A percentile compares a stretch with the other conserved stretches of the same genome.
Evolutionary conservation across 2,888 invertebrate genomes (phyloP).

Genomic region (Perithous albicinctus): DNA sequence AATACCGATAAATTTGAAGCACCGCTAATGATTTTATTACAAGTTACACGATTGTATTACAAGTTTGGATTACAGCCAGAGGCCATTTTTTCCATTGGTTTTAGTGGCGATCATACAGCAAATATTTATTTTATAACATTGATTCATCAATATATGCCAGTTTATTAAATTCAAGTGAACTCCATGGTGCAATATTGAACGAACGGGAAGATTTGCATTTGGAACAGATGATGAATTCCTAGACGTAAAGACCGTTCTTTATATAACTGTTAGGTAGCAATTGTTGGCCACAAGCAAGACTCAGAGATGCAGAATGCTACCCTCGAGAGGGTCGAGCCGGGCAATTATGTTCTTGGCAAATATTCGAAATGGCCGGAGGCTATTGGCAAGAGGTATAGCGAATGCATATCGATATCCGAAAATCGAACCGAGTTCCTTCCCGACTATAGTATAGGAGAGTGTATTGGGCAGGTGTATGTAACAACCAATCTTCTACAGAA

Average conservation of each 20-base stretch:
- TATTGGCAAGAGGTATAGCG: slow-evolving; percentile 11
- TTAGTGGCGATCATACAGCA: too few species aligned
- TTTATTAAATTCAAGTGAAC: neutral
- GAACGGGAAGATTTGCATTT: neutral
- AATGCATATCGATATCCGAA: slow-evolving; percentile 51
- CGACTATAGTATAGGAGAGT: slow-evolving; percentile 16
- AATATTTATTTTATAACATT: neutral
- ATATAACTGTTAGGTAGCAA: slow-evolving; percentile 4
- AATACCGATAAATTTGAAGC: too few species aligned
- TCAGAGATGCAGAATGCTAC: neutral
- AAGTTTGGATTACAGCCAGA: too few species aligned
- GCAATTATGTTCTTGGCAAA: slow-evolving; percentile 45
- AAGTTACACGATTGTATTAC: too few species aligned
- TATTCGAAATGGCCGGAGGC: slow-evolving; percentile 41
- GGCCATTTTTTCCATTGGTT: too few species aligned
- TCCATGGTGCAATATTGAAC: neutral
- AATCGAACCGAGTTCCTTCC: slow-evolving; percentile 36
- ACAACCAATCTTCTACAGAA: slow-evolving; percentile 18
- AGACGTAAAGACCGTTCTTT: neutral
- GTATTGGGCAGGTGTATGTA: slow-evolving; percentile 29
- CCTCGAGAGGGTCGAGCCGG: slow-evolving; percentile 25
- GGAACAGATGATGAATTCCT: neutral
- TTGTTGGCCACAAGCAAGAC: slow-evolving; percentile 34
- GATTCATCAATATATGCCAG: neutral
- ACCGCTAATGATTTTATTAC: too few species aligned